Base-by-base conservation (phyloP, 2,113 vertebrate genomes). In the Myrmophylax atrothorax region DNA sequence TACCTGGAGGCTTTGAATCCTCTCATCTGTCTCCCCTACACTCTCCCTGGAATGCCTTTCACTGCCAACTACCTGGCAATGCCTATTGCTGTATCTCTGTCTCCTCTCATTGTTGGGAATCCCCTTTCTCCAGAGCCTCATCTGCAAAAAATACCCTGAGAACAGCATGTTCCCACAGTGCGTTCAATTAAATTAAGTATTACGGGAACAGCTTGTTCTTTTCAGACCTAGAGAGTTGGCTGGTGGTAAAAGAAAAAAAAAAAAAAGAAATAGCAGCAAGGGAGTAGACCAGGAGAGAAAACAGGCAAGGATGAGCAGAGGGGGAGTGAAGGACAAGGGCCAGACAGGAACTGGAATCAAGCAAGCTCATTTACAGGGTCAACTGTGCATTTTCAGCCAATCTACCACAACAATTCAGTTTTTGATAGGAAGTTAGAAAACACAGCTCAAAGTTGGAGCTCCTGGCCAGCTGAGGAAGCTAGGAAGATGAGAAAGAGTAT, bases 131-230 rank as follows among this genome's bases (percentile, higher is more conserved):
- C 55, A 87, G 50, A 91, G 89, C 18, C 81, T 84, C 68, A 23
- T 90, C 76, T 75, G 90, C 90, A 96, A 95, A n/a, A 94, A 95
- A 90, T 37, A 89, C 29, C 70, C 93, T 68, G 68, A 94, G 93
- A 95, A 97, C 94, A 95, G 80, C 90, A 73, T 58, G 96, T 97
- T 97, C 91, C 66, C 88, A 95, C 76, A 95, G 58, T 79, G 93
- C 56, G 91, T 69, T 96, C 88, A 92, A 92, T 94, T 96, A 79
- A 92, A 94, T 94, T 96, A 95, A 96, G 85, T 67, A 84, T 82
- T 94, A 93, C 94, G 76, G 73, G 87, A 96, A 97, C 95, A 96
- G 96, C 81, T 94, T 95, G 93, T 84, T 94, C 90, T 93, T 12
- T 81, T 96, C 87, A 92, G 64, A 92, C 29, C 66, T 87, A 42